Base-by-base conservation (phyloP, 2,797 vertebrate species). In the Dicrostonyx torquatus region DNA sequence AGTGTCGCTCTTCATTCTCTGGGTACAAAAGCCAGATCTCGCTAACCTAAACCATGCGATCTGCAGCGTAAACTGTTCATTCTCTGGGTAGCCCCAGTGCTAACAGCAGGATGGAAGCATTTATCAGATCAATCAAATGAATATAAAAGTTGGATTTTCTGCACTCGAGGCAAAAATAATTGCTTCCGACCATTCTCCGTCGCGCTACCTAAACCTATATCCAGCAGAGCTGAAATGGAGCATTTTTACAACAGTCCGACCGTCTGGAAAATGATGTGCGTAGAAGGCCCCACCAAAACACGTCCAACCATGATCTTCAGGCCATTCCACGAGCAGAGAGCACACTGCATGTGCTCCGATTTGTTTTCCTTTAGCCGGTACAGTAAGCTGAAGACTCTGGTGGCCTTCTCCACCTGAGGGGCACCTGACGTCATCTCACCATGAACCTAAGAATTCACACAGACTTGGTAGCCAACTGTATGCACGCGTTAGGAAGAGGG, bases 131-230 rank as follows among this genome's bases (percentile, higher is more conserved):
- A 84, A 20, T 45, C 82, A 68, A 84, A 34, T 50, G 40, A 89
- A 78, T 34, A 58, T 14, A 68, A 93, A 96, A 89, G 68, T 64
- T 53, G 83, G 94, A 95, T 31, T 11, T 48, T 91, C 77, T 70
- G 89, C 84, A 92, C 75, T 87, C 83, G 26, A 75, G 37, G 37
- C 43, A 94, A 75, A 94, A 77, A 79, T 83, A 83, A 66, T 66
- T 66, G 43, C n/a, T 50, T 79, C 60, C 60, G 34, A 80, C 70
- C 14, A 62, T 68, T 18, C 29, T n/a, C 31, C 45, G 31, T 83
- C 22, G 15, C 58, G 26, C 50, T 77, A 84, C 48, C 73, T 89
- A 87, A 93, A 82, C 17, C 24, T 58, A 91, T 78, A 79, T 55
- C 70, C 53, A 92, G 76, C 5, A 90, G 31, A 85, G 68, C 3